These are phyloP conservation scores for Turritopsis rubra DNA, from an alignment of 30 jellyfish, hydroid and myxozoan genomes.

Conservation along the genomic window DNA sequence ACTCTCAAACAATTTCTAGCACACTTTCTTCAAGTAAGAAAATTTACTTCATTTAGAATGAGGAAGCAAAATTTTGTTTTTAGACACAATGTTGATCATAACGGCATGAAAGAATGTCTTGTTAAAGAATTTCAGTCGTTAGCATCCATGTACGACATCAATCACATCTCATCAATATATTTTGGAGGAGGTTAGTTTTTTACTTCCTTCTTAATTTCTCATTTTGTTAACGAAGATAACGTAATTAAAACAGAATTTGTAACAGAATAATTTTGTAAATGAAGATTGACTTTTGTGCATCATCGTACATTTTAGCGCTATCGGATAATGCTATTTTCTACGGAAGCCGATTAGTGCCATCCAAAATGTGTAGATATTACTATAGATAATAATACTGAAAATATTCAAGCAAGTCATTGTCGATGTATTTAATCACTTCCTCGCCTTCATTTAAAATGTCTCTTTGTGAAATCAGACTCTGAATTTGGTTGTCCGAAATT, in stretches of 20 bases:
- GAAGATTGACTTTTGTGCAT: too few relatives aligned
- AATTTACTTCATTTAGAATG: too few relatives aligned
- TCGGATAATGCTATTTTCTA: too few relatives aligned
- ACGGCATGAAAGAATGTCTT: constrained; percentile 46
- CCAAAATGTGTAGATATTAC: too few relatives aligned
- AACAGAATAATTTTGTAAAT: too few relatives aligned
- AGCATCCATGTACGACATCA: constrained; percentile 2
- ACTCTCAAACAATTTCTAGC: background rate
- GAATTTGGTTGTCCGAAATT: background rate
- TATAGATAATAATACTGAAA: too few relatives aligned
- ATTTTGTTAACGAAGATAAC: too few relatives aligned
- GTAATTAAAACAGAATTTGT: too few relatives aligned
- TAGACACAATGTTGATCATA: constrained; percentile 50
- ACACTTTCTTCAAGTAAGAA: too few relatives aligned
- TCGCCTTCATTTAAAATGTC: background rate
- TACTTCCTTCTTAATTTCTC: background rate
- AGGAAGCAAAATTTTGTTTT: too few relatives aligned
- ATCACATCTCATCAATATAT: constrained; percentile 43
- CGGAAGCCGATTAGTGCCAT: too few relatives aligned
- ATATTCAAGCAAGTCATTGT: constrained; percentile 17
- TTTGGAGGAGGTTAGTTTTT: constrained; percentile 86
- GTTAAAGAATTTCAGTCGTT: constrained; percentile 32
- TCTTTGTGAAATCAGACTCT: constrained; percentile 2
- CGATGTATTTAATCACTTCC: constrained; percentile 16
- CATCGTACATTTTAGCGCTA: too few relatives aligned